These are phyloP conservation scores for Eulemur rubriventer DNA, from an alignment of 2,797 vertebrate genomes.

Conservation along the genomic window DNA sequence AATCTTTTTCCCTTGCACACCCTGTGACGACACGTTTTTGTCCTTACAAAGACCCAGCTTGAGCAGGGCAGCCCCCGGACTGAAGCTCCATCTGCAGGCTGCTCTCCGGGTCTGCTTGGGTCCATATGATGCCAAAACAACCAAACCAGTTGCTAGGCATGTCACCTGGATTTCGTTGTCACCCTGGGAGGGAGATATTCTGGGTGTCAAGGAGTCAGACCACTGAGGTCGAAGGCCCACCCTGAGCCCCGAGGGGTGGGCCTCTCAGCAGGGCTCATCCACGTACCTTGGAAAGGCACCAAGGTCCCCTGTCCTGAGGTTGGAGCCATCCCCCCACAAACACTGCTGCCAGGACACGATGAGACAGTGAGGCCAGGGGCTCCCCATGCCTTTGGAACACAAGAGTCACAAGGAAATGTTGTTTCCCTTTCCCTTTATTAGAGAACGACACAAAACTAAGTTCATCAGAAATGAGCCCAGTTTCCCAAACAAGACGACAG, in stretches of 20 bases:
- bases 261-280: rapidly evolving
- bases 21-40: neutral
- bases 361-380: rapidly evolving
- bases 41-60: neutral
- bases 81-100: rapidly evolving
- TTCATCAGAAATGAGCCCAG: too few species aligned
- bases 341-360: rapidly evolving
- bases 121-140: neutral
- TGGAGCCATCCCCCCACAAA: rapidly evolving
- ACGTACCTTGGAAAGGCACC: rapidly evolving
- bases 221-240: rapidly evolving
- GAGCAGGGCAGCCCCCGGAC: rapidly evolving
- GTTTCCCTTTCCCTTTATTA: neutral
- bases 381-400: rapidly evolving
- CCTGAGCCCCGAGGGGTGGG: rapidly evolving
- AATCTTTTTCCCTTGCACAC: rapidly evolving
- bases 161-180: neutral
- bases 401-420: rapidly evolving
- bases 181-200: neutral
- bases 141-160: neutral
- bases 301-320: rapidly evolving
- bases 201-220: neutral
- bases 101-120: neutral
- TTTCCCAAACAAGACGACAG: too few species aligned
- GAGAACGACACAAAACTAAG: neutral